phyloP scores from a whole-genome alignment of 2,888 invertebrate genomes.

The Pogonocherus hispidulus region DNA sequence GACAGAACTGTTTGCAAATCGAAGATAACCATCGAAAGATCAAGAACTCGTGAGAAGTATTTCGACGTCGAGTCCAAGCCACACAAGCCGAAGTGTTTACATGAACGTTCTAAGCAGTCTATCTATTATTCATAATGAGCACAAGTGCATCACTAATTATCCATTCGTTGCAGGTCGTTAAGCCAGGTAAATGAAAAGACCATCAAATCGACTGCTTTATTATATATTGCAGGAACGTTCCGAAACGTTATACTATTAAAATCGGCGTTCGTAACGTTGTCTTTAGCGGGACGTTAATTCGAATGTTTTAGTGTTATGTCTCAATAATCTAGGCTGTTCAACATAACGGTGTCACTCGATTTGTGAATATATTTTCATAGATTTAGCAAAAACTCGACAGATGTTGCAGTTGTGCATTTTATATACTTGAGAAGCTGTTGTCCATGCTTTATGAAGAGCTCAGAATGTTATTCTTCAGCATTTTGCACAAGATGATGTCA shows the following conservation, averaged over 20 bases:
- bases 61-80: not conserved
- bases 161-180: conserved; percentile 2
- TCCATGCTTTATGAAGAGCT: too few species aligned
- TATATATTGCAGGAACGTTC: not conserved
- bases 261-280: not conserved
- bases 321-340: not conserved
- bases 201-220: not conserved
- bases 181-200: not conserved
- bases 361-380: too few species aligned
- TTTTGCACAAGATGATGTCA: too few species aligned
- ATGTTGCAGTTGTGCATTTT: too few species aligned
- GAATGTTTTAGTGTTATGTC: not conserved
- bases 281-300: too few species aligned
- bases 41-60: not conserved
- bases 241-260: not conserved
- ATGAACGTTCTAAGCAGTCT: not conserved
- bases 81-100: not conserved
- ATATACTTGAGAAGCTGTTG: too few species aligned
- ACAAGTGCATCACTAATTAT: not conserved
- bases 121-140: conserved; percentile 4
- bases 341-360: not conserved
- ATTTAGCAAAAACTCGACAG: too few species aligned
- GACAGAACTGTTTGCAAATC: not conserved
- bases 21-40: not conserved
- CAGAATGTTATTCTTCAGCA: too few species aligned